Percentiles rank a stretch among this genome's conserved stretches.
Conservation (phyloP, 2,888 invertebrate species). For the Sepioteuthis lessoniana region DNA sequence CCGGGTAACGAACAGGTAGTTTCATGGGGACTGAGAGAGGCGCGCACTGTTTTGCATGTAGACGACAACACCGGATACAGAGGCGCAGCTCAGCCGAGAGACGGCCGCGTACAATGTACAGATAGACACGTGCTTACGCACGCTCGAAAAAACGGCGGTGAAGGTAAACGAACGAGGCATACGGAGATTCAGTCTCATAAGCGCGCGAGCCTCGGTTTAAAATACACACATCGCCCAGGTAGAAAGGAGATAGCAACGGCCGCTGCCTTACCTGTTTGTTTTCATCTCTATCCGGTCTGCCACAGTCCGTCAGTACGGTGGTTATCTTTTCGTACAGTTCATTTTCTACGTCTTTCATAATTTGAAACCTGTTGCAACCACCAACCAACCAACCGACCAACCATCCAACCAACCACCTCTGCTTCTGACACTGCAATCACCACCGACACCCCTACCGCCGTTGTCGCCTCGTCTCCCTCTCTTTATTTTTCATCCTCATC, state of each 20-base stretch:
- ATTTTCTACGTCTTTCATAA: background rate
- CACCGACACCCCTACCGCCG: background rate
- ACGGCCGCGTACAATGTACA: background rate
- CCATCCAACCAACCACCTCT: background rate
- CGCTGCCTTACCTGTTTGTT: background rate
- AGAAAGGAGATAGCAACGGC: background rate
- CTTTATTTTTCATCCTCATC: background rate
- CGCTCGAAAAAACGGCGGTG: background rate
- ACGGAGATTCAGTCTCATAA: background rate
- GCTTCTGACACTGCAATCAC: background rate
- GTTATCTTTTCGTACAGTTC: background rate
- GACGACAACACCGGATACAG: background rate
- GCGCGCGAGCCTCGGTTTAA: background rate
- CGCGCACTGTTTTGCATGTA: background rate
- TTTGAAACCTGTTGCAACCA: background rate
- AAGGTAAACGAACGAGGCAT: background rate
- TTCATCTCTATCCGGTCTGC: background rate
- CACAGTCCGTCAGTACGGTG: background rate
- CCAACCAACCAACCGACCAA: background rate
- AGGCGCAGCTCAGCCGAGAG: background rate
- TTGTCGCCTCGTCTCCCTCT: background rate
- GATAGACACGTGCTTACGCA: background rate
- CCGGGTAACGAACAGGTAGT: constrained; percentile 11
- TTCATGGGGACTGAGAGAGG: background rate
- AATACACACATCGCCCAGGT: background rate